Evolutionary conservation across 2,113 vertebrate genomes (phyloP).

Genomic region (Colistium nudipinnis): DNA sequence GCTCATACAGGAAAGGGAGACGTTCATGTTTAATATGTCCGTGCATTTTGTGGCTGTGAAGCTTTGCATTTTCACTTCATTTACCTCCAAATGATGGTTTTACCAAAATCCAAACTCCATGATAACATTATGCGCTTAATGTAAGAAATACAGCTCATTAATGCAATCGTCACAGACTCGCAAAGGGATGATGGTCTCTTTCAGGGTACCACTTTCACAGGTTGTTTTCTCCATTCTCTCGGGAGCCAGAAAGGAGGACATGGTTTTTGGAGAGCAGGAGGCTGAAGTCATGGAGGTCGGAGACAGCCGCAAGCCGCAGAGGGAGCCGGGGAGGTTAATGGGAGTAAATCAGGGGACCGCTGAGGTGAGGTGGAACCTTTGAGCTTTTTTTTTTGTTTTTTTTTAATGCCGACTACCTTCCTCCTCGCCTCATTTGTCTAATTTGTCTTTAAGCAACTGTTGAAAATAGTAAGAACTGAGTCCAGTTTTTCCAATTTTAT

Average conservation of each 20-base stretch:
- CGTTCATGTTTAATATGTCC: constrained; percentile 31
- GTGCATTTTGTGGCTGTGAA: constrained; percentile 8
- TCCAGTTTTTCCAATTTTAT: constrained; percentile 5
- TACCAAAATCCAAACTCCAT: background rate
- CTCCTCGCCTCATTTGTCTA: constrained; percentile 58
- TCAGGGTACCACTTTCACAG: background rate
- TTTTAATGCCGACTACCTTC: constrained; percentile 32
- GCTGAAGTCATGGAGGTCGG: constrained; percentile 41
- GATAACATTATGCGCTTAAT: background rate
- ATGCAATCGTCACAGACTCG: background rate
- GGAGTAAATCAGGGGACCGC: constrained; percentile 41
- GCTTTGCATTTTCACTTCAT: constrained; percentile 19
- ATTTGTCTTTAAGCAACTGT: constrained; percentile 18
- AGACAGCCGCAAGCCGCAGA: constrained; percentile 23
- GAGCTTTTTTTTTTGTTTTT: background rate
- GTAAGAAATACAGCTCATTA: background rate
- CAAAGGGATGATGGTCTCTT: background rate
- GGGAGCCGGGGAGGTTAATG: constrained; percentile 55
- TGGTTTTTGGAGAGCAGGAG: constrained; percentile 46
- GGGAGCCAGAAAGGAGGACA: constrained; percentile 48
- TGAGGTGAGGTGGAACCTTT: constrained; percentile 45
- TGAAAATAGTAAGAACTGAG: constrained; percentile 29
- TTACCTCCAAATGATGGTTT: background rate
- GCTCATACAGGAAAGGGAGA: constrained; percentile 11
- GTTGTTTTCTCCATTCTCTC: constrained; percentile 27